phyloP scores from a whole-genome alignment of 2,797 vertebrate genomes.

The Loris lydekkerianus region DNA sequence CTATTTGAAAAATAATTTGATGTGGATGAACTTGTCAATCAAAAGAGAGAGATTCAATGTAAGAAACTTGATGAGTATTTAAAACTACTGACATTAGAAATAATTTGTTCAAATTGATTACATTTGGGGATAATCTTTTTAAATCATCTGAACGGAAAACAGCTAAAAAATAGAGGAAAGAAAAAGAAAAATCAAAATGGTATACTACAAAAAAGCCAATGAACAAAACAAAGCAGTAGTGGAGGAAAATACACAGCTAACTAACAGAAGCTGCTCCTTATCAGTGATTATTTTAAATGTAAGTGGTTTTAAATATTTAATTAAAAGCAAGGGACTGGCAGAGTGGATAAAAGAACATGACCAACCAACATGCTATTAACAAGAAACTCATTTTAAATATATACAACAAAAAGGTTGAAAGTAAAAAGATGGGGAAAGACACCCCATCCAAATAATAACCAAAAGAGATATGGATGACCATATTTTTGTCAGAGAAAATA shows the following conservation, averaged over 20 bases:
- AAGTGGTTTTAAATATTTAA: neutral
- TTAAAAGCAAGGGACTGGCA: neutral
- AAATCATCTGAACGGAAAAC: neutral
- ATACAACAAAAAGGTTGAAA: neutral
- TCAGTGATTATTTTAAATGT: neutral
- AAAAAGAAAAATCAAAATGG: slow-evolving; percentile 15
- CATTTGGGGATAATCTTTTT: neutral
- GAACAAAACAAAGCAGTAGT: neutral
- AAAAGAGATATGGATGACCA: neutral
- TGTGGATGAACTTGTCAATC: neutral
- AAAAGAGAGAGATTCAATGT: neutral
- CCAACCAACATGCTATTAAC: neutral
- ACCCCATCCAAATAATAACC: neutral
- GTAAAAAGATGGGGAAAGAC: neutral
- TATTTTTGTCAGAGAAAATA: neutral
- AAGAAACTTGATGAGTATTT: neutral
- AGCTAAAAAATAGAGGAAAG: neutral
- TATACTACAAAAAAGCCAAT: neutral
- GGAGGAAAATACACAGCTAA: neutral
- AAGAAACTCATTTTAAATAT: neutral
- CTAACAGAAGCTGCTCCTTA: neutral
- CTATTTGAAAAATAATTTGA: neutral
- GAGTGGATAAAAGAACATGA: neutral
- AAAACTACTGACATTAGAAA: neutral
- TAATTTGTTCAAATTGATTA: neutral